Base-by-base conservation (phyloP, 2,797 vertebrate species). In the Masticophis lateralis region DNA sequence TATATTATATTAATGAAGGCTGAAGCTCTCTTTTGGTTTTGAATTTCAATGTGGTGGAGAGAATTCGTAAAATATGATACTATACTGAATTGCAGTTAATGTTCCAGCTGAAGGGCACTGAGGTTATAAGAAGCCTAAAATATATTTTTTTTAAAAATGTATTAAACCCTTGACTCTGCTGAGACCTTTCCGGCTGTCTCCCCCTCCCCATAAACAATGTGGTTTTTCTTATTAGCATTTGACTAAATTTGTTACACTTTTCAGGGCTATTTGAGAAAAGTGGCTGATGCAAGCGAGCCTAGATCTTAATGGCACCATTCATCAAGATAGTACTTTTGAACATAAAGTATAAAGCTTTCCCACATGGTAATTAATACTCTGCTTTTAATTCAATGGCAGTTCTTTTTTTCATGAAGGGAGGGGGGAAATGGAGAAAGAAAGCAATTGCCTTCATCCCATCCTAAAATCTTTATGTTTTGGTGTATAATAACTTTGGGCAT, bases 261-360 rank as follows among this genome's bases (percentile, higher is more conserved):
- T 96, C 97, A 97, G 96, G 95, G 90, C 55, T 95, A 93, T 97
- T 97, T 97, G 96, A 91, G 37, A 96, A 96, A 95, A 93, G 91
- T 88, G 0, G 95, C 43, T 92, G 94, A 96, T 95, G 95, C 95
- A 95, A 95, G 83, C 97, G 96, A 96, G 97, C 97, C 97, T 97
- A 96, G 96, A 95, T 96, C 95, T 95, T 98, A 97, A 98, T 98
- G 96, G 97, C 94, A 95, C 96, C 96, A 98, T 98, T 97, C 96
- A 96, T 98, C 97, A 98, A 96, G 94, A 95, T 95, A 96, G 95
- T 93, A 91, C 96, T 96, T 97, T 98, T 97, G 97, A 97, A 96
- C 96, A 95, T 97, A 96, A 97, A 96, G 97, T 96, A 96, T 96
- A 97, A 98, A 97, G 97, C 97, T 97, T 97, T 95, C 95, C 51